These are phyloP conservation scores for Selenia dentaria DNA, from an alignment of 2,888 invertebrate species.

Conservation along the genomic window DNA sequence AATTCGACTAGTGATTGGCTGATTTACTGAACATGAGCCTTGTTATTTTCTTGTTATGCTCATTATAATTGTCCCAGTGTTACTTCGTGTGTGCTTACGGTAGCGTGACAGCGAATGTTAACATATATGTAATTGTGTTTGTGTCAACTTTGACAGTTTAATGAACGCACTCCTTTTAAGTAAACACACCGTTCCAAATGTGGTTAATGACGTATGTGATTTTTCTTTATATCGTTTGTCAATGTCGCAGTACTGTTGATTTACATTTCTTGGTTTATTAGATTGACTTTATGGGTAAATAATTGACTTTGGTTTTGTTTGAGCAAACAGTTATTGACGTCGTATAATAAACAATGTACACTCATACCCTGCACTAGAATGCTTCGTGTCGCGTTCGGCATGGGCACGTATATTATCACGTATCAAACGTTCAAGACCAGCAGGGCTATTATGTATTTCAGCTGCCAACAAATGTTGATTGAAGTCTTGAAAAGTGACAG, in stretches of 20 bases:
- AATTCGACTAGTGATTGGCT: background rate
- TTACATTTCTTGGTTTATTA: no score
- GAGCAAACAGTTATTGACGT: no score
- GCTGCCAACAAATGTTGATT: no score
- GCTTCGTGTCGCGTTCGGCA: no score
- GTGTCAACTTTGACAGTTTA: constrained; percentile 3
- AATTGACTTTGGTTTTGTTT: no score
- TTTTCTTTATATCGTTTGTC: constrained; percentile 1
- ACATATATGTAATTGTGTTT: constrained; percentile 2
- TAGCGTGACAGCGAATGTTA: constrained; percentile 1
- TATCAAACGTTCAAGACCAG: no score
- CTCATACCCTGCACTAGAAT: no score
- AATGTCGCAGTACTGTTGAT: constrained; percentile 2
- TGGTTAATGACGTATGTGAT: background rate
- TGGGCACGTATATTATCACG: no score
- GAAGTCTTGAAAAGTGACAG: no score
- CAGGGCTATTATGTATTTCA: no score
- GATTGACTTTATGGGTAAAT: no score
- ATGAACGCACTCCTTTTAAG: background rate
- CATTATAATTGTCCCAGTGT: background rate
- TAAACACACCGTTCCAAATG: background rate
- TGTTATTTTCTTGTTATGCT: background rate
- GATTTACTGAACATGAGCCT: background rate
- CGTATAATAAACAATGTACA: no score
- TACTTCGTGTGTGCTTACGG: background rate